These are phyloP conservation scores for Castor canadensis DNA, from an alignment of 2,113 vertebrate genomes.

Conservation along the genomic window DNA sequence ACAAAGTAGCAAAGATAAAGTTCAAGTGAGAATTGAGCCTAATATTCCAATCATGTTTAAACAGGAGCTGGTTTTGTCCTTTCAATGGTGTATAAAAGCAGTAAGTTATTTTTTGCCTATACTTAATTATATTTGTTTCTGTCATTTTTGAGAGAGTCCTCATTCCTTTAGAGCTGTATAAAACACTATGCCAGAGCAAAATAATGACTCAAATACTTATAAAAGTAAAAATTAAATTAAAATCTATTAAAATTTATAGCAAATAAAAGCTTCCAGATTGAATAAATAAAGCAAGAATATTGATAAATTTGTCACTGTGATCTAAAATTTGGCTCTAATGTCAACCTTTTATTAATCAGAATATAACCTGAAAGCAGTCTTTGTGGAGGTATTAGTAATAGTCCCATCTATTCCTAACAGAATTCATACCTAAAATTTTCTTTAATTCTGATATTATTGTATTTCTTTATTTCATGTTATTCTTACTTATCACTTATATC, in stretches of 20 bases:
- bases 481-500: neutral
- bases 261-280: neutral
- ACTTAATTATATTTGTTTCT: neutral
- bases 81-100: rapidly evolving
- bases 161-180: neutral
- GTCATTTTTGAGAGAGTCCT: neutral
- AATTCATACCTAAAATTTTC: neutral
- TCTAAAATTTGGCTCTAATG: neutral
- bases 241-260: neutral
- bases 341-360: neutral
- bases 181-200: neutral
- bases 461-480: neutral
- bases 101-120: neutral
- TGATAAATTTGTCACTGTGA: neutral
- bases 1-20: neutral
- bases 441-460: neutral
- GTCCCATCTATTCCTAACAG: neutral
- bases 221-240: neutral
- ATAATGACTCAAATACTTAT: neutral
- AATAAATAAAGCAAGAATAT: neutral
- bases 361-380: neutral
- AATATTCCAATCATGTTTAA: neutral
- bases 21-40: neutral
- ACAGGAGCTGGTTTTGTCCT: rapidly evolving
- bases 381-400: neutral